Evolutionary conservation across 2,888 invertebrate genomes (phyloP).

Genomic region (Horisme vitalbata): DNA sequence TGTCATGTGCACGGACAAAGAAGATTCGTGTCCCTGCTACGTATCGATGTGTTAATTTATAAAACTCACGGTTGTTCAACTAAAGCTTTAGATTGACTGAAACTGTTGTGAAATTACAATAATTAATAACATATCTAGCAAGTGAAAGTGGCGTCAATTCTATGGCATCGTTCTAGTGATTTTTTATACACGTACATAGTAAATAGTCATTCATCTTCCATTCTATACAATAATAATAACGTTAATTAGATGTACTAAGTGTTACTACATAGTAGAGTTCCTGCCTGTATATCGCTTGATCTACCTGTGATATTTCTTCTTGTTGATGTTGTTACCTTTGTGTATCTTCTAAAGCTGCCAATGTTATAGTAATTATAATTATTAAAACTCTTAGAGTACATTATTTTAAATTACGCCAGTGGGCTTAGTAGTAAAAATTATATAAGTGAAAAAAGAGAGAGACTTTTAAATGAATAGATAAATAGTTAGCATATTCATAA

Average conservation of each 20-base stretch:
- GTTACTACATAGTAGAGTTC: slow-evolving; percentile 69
- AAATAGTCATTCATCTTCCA: slow-evolving; percentile 45
- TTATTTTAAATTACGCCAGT: no score
- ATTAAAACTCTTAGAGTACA: slow-evolving; percentile 63
- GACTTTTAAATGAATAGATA: no score
- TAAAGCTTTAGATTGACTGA: slow-evolving; percentile 50
- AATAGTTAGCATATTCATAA: no score
- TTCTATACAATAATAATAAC: slow-evolving; percentile 46
- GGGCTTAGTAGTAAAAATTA: no score
- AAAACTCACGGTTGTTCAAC: slow-evolving; percentile 56
- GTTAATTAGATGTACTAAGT: slow-evolving; percentile 47
- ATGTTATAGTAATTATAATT: slow-evolving; percentile 50
- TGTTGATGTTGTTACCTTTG: slow-evolving; percentile 48
- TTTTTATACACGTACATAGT: slow-evolving; percentile 47
- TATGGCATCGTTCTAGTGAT: slow-evolving; percentile 59
- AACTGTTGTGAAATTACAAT: slow-evolving; percentile 55
- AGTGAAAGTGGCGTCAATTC: slow-evolving; percentile 72
- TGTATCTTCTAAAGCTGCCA: slow-evolving; percentile 61
- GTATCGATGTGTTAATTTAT: slow-evolving; percentile 54
- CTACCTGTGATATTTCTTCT: slow-evolving; percentile 77
- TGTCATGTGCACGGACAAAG: slow-evolving; percentile 82
- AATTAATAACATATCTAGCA: slow-evolving; percentile 63
- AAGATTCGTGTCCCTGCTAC: slow-evolving; percentile 62
- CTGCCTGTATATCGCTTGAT: slow-evolving; percentile 77
- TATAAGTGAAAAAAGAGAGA: no score